phyloP scores from a whole-genome alignment of 2,888 invertebrate species.

The Thera britannica region DNA sequence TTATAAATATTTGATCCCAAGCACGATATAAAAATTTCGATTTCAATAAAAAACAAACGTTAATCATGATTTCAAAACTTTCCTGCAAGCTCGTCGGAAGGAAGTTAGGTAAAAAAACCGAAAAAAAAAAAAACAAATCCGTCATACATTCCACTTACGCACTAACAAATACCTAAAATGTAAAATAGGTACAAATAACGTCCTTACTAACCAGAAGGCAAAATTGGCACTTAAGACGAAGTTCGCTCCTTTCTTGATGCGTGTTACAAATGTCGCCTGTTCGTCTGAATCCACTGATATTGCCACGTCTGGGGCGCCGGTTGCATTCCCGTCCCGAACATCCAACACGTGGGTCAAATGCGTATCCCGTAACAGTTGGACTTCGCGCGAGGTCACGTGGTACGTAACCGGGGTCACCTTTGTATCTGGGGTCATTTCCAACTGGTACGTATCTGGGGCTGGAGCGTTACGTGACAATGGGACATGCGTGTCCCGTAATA shows the following conservation, averaged over 20 bases:
- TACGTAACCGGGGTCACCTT: background rate
- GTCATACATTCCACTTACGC: slow-evolving; percentile 77
- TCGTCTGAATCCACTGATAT: slow-evolving; percentile 25
- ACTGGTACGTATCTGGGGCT: slow-evolving; percentile 3
- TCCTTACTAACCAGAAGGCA: slow-evolving; percentile 85
- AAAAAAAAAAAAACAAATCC: slow-evolving; percentile 63
- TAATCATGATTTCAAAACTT: slow-evolving; percentile 50
- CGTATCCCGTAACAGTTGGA: slow-evolving; percentile 16
- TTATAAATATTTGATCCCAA: slow-evolving; percentile 82
- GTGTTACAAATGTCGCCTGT: slow-evolving; percentile 56
- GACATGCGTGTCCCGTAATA: background rate
- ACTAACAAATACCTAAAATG: slow-evolving; percentile 81
- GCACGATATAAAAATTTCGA: slow-evolving; percentile 71
- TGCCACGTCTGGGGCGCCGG: slow-evolving; percentile 11
- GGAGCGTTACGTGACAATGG: background rate
- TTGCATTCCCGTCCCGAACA: slow-evolving; percentile 13
- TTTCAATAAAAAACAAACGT: slow-evolving; percentile 44
- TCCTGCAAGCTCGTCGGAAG: slow-evolving; percentile 63
- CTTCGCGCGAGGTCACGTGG: slow-evolving; percentile 7
- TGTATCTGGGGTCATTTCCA: background rate
- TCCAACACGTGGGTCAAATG: slow-evolving; percentile 11
- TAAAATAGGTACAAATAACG: slow-evolving; percentile 82
- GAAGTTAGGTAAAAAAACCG: slow-evolving; percentile 40
- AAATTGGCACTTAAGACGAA: slow-evolving; percentile 84
- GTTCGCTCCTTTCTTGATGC: slow-evolving; percentile 68